Base-by-base conservation (phyloP, 2,888 invertebrate genomes). In the Phaedon cochleariae region DNA sequence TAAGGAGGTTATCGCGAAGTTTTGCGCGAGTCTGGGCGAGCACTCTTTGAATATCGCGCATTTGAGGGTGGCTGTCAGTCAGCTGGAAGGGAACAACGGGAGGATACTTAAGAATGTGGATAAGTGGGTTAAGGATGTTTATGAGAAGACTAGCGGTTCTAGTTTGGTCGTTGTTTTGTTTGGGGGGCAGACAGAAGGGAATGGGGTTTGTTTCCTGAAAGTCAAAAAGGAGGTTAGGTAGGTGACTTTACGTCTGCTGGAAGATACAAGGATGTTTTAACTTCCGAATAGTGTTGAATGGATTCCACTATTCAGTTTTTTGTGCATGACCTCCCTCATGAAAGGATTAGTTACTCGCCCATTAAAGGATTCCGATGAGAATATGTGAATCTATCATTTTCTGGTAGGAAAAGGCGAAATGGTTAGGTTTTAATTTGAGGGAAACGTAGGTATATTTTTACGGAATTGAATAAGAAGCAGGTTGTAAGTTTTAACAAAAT, bases 1-100 rank as follows among this genome's bases (percentile, higher is more conserved):
- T 61, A 73, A 73, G 49, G 77, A 77, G 10, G 75, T 77, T 2
- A 15, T 83, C 78, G 63, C 79, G 81, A 71, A 77, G 79, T 21
- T 76, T 79, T 73, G 84, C 79, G 59, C 81, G 55, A 69, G 64
- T 15, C 54, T 75, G 2, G 82, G 83, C 71, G 84, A 87, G 57
- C 86, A 86, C 75, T 87, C 87, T 65, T 86, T 91, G 73, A 87
- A 87, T 63, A 86, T 92, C 80, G 90, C 88, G 22, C 91, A 92
- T 79, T 77, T 91, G 41, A 86, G 85, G 78, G 73, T 90, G 46
- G 83, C 87, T 49, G 82, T 87, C 17, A 81, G 83, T 62, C 76
- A 84, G 49, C 74, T 85, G 37, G 83, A 84, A 58, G 84, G 86
- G 52, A 85, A 85, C 65, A 79, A 81, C 17, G 80, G 85, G 60